A percentile compares a stretch with the other conserved stretches of the same genome.
Conservation (phyloP, 2,888 invertebrate species). For the Furcula furcula region DNA sequence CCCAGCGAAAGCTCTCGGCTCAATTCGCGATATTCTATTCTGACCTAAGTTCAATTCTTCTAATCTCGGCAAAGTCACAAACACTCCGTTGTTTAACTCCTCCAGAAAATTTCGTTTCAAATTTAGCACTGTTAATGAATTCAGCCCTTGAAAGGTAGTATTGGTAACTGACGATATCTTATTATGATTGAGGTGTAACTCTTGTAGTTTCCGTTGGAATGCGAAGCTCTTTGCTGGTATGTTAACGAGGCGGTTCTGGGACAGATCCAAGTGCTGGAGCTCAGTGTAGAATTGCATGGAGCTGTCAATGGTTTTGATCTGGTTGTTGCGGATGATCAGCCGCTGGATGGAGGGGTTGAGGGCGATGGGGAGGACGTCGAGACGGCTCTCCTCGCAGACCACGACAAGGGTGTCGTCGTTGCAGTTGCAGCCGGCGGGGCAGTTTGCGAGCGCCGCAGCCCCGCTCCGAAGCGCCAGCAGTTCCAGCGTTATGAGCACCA, state of each 20-base stretch:
- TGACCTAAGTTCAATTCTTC: slow-evolving; percentile 93
- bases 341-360: slow-evolving; percentile 95
- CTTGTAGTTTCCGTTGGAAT: slow-evolving; percentile 90
- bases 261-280: slow-evolving; percentile 91
- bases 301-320: slow-evolving; percentile 93
- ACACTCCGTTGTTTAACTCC: slow-evolving; percentile 88
- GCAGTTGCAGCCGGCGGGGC: slow-evolving; percentile 93
- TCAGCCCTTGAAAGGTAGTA: slow-evolving; percentile 89
- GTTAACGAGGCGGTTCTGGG: slow-evolving; percentile 91
- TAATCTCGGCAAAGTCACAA: slow-evolving; percentile 87
- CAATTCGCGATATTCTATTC: slow-evolving; percentile 91
- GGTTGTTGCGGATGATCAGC: slow-evolving; percentile 91
- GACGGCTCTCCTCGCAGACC: slow-evolving; percentile 91
- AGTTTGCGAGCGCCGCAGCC: slow-evolving; percentile 86
- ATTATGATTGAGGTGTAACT: slow-evolving; percentile 91
- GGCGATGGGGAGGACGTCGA: slow-evolving; percentile 95
- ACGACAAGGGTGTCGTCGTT: slow-evolving; percentile 95
- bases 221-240: slow-evolving; percentile 90
- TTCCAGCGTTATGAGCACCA: slow-evolving; percentile 61
- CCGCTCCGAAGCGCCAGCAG: slow-evolving; percentile 64
- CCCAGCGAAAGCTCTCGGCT: slow-evolving; percentile 89
- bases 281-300: slow-evolving; percentile 94
- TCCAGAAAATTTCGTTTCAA: slow-evolving; percentile 91
- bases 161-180: slow-evolving; percentile 91
- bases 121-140: slow-evolving; percentile 90